phyloP scores from a whole-genome alignment of 1,140 invertebrate species.

The Lerema accius region DNA sequence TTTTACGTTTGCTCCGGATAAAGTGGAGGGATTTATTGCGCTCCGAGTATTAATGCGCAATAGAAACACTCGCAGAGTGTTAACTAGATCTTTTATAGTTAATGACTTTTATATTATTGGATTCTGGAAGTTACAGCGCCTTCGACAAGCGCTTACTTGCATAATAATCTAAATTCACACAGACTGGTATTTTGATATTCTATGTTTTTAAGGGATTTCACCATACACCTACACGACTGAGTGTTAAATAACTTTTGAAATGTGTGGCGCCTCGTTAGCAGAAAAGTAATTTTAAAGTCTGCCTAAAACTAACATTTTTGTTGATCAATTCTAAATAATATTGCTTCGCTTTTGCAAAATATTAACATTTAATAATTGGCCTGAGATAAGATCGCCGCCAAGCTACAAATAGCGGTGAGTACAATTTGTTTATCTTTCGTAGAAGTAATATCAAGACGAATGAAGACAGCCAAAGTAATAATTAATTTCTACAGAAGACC shows the following conservation, averaged over 20 bases:
- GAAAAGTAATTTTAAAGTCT: too few relatives aligned
- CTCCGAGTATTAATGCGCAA: conserved; percentile 20
- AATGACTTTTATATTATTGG: conserved; percentile 15
- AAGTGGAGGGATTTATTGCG: conserved; percentile 26
- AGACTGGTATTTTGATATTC: too few relatives aligned
- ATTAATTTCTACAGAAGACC: conserved; percentile 10
- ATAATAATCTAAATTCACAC: too few relatives aligned
- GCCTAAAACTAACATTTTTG: too few relatives aligned
- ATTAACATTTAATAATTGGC: not conserved
- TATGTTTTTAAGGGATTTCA: too few relatives aligned
- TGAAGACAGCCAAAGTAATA: conserved; percentile 10
- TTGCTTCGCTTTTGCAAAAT: not conserved
- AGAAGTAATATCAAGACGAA: not conserved
- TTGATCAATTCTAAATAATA: conserved; percentile 1
- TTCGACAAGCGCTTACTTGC: not conserved
- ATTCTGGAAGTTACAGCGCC: not conserved
- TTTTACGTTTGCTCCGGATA: conserved; percentile 28
- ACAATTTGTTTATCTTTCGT: not conserved
- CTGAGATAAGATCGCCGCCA: not conserved
- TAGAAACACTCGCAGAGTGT: conserved; percentile 25
- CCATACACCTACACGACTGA: too few relatives aligned
- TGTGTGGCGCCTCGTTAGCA: too few relatives aligned
- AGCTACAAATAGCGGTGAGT: not conserved
- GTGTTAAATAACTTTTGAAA: too few relatives aligned
- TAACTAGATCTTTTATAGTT: conserved; percentile 20